Conservation (phyloP, 2,888 invertebrate genomes). For the Orchesella flavescens region DNA sequence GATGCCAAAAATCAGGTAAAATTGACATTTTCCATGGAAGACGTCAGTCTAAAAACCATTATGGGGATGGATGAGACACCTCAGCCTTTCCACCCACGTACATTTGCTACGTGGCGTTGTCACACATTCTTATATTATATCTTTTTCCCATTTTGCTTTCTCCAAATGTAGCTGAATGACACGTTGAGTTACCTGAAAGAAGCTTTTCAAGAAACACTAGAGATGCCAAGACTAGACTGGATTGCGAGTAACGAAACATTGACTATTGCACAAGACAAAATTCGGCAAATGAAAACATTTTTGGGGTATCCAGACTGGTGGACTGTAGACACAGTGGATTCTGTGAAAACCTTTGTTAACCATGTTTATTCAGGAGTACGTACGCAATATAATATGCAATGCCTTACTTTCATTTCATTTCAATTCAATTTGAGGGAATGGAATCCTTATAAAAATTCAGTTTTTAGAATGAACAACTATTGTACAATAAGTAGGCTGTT, state of each 20-base stretch:
- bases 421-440: no score
- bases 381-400: no score
- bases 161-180: slow-evolving; percentile 22
- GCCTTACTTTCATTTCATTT: no score
- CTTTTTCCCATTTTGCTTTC: no score
- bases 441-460: no score
- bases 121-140: no score
- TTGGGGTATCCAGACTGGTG: slow-evolving; percentile 65
- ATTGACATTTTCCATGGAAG: neutral
- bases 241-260: slow-evolving; percentile 51
- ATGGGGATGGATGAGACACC: no score
- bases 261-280: slow-evolving; percentile 40
- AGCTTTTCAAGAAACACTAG: slow-evolving; percentile 35
- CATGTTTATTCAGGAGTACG: slow-evolving; percentile 36
- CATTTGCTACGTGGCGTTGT: no score
- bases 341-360: slow-evolving; percentile 14
- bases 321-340: neutral
- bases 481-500: no score
- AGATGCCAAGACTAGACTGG: slow-evolving; percentile 53
- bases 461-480: no score
- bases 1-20: slow-evolving; percentile 73
- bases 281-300: slow-evolving; percentile 48
- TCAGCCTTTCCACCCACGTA: no score
- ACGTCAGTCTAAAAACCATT: no score
- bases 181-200: slow-evolving; percentile 50